Evolutionary conservation across 2,113 vertebrate genomes (phyloP), one percentile per base, ranked within the genome.

Genomic region (Syngnathus floridae): DNA sequence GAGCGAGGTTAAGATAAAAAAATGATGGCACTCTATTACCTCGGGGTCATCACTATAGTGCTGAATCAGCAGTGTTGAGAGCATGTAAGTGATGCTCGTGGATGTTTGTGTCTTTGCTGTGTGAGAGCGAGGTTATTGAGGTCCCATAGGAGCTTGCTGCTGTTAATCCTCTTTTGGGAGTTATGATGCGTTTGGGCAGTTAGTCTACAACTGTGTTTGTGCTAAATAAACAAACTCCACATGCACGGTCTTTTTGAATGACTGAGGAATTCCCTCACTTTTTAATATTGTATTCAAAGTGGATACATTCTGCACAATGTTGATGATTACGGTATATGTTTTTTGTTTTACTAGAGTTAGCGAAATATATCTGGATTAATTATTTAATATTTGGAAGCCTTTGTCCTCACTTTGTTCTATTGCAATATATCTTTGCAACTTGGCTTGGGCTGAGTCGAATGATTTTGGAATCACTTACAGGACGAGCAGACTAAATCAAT

Each of bases 111-210:
- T 65, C 67, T 70, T 64, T 62, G 64, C 70, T 78, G 68, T 79
- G 66, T 51, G 56, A 80, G 77, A 83, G 85, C 82, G 80, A 85
- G 86, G 82, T 88, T 82, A 86, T 49, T 26, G 13, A 75, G 79
- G 82, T 80, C 82, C 83, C 72, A 71, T 73, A 74, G 72, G 83
- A 83, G 86, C 78, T 74, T 65, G 78, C 76, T 87, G 75, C 46
- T 84, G 78, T 74, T 87, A 87, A 88, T 87, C 85, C 88, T 89
- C 88, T 88, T 89, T 83, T 86, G 81, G 84, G 85, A 89, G 85
- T 86, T 87, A 79, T 87, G 81, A 86, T 84, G 81, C 77, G 78
- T 86, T 79, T 8, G 71, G 73, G 72, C 78, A 75, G 72, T 84
- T 83, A 76, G 77, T 78, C 77, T 69, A 79, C 82, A 71, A 73